Base-by-base conservation (phyloP, 2,888 invertebrate species). In the Eilema depressum region DNA sequence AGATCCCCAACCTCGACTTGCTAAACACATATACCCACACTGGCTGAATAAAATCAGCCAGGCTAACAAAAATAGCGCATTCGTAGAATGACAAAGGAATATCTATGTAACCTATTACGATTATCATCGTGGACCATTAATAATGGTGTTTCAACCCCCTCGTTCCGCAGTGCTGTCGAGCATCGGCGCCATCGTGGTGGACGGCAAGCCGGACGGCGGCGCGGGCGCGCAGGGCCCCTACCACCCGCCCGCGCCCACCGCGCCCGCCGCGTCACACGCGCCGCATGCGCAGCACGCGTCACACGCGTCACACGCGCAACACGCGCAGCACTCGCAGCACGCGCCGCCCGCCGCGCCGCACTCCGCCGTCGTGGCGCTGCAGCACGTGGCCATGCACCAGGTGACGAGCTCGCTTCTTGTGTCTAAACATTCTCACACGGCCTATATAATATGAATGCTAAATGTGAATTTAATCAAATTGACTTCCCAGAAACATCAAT, bases 121-220 rank as follows among this genome's bases (percentile, higher is more conserved):
- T n/a, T n/a, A n/a, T n/a, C n/a, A n/a, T n/a, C n/a, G n/a, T n/a
- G n/a, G n/a, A n/a, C n/a, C n/a, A n/a, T n/a, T n/a, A n/a, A n/a
- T n/a, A n/a, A n/a, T n/a, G n/a, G n/a, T n/a, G n/a, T n/a, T n/a
- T n/a, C n/a, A n/a, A 17, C 41, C 7, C 47, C 20, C 47, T 7
- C 20, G 47, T 11, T 14, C 53, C 30, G 14, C 88, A 97, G 98
- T 98, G 77, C 96, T 98, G 82, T 97, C 97, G 63, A 96, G 96
- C 66, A 97, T 98, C 87, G 98, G 98, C 76, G 97, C 97, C 75
- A 97, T 98, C 84, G 97, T 98, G 61, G 98, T 98, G 74, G 98
- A 98, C 93, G 98, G 98, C 72, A 96, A 98, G 88, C 96, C 97
- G 78, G 98, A 98, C 94, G 92, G 91, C 74, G 89, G 90, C 73